Percentiles rank a stretch among this genome's conserved stretches.
Evolutionary conservation across 2,113 vertebrate species (phyloP).

Genomic region (Gymnogyps californianus): DNA sequence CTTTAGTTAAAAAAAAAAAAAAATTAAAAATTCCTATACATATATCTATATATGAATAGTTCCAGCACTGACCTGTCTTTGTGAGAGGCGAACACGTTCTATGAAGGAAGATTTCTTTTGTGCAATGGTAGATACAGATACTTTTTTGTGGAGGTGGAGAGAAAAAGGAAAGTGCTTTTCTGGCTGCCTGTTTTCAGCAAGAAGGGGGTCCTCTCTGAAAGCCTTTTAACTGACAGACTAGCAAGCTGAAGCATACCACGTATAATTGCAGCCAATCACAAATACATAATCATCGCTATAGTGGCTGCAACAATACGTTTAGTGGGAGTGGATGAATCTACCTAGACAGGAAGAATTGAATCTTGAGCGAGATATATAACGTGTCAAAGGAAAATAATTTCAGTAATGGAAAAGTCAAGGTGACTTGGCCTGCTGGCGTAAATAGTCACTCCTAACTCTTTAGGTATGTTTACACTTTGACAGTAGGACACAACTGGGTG

Average conservation of each 20-base stretch:
- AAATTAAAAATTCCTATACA: neutral
- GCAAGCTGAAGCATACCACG: neutral
- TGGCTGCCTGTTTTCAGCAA: neutral
- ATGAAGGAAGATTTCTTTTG: neutral
- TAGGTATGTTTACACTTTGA: rapidly evolving
- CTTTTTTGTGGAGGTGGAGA: neutral
- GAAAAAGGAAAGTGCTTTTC: neutral
- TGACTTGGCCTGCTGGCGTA: neutral
- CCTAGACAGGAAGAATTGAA: neutral
- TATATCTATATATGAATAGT: too few relatives aligned
- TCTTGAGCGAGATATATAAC: neutral
- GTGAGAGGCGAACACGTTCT: neutral
- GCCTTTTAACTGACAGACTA: neutral
- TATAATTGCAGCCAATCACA: neutral
- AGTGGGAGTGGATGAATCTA: neutral
- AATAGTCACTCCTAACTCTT: neutral
- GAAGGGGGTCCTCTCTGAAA: neutral
- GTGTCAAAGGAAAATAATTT: neutral
- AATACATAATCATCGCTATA: neutral
- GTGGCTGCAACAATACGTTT: neutral
- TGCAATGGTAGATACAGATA: neutral
- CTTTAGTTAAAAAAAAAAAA: neutral
- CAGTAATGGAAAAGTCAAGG: neutral
- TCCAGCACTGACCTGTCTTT: neutral
- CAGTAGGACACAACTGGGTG: neutral